Base-by-base conservation (phyloP, 2,797 vertebrate species). In the Acanthurus lineatus region DNA sequence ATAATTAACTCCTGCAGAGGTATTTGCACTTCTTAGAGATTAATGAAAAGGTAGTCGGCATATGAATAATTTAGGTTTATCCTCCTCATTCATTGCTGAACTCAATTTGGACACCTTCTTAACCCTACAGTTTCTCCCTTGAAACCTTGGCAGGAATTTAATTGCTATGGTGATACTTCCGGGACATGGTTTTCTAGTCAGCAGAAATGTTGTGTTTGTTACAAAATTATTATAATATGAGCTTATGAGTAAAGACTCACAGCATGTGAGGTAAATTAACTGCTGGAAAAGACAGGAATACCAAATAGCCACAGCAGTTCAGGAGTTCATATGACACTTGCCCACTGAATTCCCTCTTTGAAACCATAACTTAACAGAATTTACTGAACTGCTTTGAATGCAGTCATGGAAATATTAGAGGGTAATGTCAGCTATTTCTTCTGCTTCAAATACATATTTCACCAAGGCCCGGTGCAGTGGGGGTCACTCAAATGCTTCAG, bases 11-110 rank as follows among this genome's bases (percentile, higher is more conserved):
- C 45, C 71, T 83, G 85, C 76, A 76, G 88, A 90, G 87, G 90
- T 91, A 89, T 93, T 42, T 86, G 87, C 81, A 79, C 86, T 88
- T 90, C 77, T 90, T 83, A 48, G 81, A 91, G 89, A 94, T 91
- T 91, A 93, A 94, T 94, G 89, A 93, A 93, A 91, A 92, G 89
- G 89, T 91, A 87, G 91, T 91, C 89, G 85, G 86, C 82, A 52
- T 69, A 81, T 95, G 88, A 94, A 95, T 95, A 93, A 94, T 95
- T 95, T 88, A 95, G 65, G n/a, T 76, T 65, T 80, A 77, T 92
- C 83, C 78, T 88, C 84, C 77, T 89, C 71, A 82, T 91, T 94
- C 82, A 88, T 86, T 81, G 85, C 87, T 79, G 70, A 86, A 81
- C 76, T 83, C 66, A 66, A 49, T 72, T 83, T 81, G 76, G 78